phyloP scores from a whole-genome alignment of 2,113 vertebrate genomes.

The Salvator merianae region DNA sequence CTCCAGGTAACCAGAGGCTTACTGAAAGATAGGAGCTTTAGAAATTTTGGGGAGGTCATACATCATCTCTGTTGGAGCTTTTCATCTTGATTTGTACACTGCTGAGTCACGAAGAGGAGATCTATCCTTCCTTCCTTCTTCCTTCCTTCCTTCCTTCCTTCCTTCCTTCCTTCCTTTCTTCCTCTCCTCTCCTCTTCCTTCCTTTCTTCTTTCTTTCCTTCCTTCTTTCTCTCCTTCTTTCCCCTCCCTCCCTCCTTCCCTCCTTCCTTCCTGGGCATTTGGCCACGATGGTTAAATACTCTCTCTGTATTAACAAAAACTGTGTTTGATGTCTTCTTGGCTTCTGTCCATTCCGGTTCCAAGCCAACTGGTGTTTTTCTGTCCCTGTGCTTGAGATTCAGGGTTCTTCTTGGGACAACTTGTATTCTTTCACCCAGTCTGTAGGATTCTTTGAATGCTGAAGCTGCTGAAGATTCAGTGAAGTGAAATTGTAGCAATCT shows the following conservation, averaged over 20 bases:
- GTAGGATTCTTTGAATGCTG: neutral
- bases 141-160: neutral
- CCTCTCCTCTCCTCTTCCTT: neutral
- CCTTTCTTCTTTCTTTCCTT: neutral
- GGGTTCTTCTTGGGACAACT: neutral
- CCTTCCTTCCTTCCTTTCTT: neutral
- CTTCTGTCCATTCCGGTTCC: neutral
- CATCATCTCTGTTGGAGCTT: neutral
- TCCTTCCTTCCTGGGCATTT: constrained; percentile 3
- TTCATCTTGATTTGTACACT: neutral
- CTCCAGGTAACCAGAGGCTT: no score
- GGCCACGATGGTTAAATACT: neutral
- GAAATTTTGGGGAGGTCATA: neutral
- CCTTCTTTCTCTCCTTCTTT: no score
- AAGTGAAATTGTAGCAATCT: neutral
- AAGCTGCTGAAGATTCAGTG: neutral
- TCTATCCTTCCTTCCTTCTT: no score
- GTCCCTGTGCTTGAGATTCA: neutral
- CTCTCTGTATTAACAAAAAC: neutral
- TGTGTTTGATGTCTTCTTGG: neutral
- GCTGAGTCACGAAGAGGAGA: neutral
- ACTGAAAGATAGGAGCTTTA: neutral
- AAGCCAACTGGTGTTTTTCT: neutral
- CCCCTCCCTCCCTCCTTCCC: neutral
- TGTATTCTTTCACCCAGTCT: neutral